These are phyloP conservation scores for Vulpes vulpes DNA, from an alignment of 2,113 vertebrate genomes.

Conservation along the genomic window DNA sequence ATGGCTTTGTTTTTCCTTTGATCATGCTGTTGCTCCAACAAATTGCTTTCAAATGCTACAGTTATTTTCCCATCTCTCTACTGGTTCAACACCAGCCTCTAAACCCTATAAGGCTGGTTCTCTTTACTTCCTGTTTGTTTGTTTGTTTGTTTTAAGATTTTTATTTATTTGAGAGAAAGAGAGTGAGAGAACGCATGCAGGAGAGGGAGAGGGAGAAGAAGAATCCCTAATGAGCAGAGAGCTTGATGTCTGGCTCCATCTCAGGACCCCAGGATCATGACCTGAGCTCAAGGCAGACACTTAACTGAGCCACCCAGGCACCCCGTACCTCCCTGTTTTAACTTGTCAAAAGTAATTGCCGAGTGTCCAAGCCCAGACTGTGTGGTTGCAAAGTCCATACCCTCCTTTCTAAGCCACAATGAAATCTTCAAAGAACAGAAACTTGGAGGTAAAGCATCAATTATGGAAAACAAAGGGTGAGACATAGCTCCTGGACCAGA, in stretches of 20 bases:
- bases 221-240: not conserved
- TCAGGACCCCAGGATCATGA: not conserved
- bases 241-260: rapidly evolving
- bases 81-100: not conserved
- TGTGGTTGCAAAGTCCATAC: not conserved
- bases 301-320: not conserved
- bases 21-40: not conserved
- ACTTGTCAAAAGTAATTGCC: not conserved
- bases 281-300: not conserved
- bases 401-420: not conserved
- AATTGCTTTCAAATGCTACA: not conserved
- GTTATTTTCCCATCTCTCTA: not conserved
- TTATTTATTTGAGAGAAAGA: not conserved
- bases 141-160: not conserved
- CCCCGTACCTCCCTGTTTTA: not conserved
- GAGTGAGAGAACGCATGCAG: not conserved
- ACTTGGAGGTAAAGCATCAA: not conserved
- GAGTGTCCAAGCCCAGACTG: not conserved
- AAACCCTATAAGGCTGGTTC: not conserved
- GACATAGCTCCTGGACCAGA: not conserved
- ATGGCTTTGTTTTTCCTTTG: not conserved
- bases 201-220: not conserved
- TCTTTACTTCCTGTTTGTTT: not conserved
- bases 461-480: not conserved
- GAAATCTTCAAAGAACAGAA: not conserved